Base-by-base conservation (phyloP, 2,113 vertebrate species). In the Lepidothrix coronata region DNA sequence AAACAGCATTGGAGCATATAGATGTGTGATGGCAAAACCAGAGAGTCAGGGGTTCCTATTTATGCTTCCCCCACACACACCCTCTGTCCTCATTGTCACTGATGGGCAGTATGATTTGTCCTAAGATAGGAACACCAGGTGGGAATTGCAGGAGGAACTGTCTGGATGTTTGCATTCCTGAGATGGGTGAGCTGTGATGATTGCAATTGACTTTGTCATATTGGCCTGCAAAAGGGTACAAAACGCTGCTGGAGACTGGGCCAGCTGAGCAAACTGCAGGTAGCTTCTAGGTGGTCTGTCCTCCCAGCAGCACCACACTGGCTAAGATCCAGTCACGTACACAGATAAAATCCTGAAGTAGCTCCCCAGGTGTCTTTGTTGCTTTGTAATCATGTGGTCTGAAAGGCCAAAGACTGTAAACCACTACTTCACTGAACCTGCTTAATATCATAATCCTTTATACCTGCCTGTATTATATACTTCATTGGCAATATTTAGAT, bases 51-150 rank as follows among this genome's bases (percentile, higher is more conserved):
- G 23, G 13, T 39, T 61, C 0, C 1, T 11, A 39, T 33, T 20
- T 2, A 0, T 24, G 37, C 10, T 74, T 5, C 5, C 14, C 8
- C 12, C 12, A 11, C 1, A 2, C 8, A 27, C 7, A 23, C 6
- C 5, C 16, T 49, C 21, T 30, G 19, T 5, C 14, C 5, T 44
- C 44, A 31, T 28, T 33, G 43, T 21, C 37, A 28, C 10, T n/a
- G 10, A 46, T 14, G 33, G 15, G 23, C 33, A n/a, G 11, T 4
- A 28, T 17, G 16, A 39, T 67, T 82, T 67, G 8, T 52, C 28
- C 33, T 74, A 21, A 23, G 15, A 20, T 6, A 58, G 35, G 23
- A 46, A 24, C 15, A 58, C 4, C 14, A 23, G 22, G 21, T 58
- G 14, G 21, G 6, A 58, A 31, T 14, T 37, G 8, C 18, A 37